phyloP scores from a whole-genome alignment of 2,113 vertebrate genomes.

The Bujurquina vittata region DNA sequence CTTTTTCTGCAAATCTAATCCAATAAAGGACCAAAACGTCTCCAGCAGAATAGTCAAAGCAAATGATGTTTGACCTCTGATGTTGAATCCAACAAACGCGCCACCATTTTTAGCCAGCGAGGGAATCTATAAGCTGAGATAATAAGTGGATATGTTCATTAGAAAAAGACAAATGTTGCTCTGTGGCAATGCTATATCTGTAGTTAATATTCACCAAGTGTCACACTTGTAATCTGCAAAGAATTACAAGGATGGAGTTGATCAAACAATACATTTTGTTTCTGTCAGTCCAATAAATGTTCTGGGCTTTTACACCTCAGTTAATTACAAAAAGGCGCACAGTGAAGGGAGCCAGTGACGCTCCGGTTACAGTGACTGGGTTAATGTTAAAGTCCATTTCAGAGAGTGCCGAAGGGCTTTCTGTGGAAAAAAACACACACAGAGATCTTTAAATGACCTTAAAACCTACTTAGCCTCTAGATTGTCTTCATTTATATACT shows the following conservation, averaged over 20 bases:
- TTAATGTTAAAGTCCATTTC: constrained; percentile 12
- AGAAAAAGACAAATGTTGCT: not conserved
- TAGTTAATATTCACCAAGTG: constrained; percentile 26
- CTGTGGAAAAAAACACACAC: not conserved
- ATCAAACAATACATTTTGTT: constrained; percentile 4
- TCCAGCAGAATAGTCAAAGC: not conserved
- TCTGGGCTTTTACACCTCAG: constrained; percentile 31
- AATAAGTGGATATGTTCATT: not conserved
- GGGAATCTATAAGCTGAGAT: not conserved
- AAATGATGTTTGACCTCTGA: not conserved
- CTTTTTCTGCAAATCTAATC: not conserved
- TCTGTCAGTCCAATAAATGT: constrained; percentile 8
- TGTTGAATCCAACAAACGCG: not conserved
- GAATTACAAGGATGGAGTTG: constrained; percentile 27
- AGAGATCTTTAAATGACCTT: not conserved
- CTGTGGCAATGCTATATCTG: not conserved
- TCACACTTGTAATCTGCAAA: not conserved
- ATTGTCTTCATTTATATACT: not conserved
- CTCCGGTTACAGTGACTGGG: not conserved
- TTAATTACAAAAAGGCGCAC: constrained; percentile 36
- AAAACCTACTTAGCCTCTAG: not conserved
- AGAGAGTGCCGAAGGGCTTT: not conserved
- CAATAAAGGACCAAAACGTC: not conserved
- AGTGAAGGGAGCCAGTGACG: not conserved
- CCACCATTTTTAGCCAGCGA: not conserved